These are phyloP conservation scores for Mimachlamys varia DNA, from an alignment of 2,888 invertebrate genomes.

Conservation along the genomic window DNA sequence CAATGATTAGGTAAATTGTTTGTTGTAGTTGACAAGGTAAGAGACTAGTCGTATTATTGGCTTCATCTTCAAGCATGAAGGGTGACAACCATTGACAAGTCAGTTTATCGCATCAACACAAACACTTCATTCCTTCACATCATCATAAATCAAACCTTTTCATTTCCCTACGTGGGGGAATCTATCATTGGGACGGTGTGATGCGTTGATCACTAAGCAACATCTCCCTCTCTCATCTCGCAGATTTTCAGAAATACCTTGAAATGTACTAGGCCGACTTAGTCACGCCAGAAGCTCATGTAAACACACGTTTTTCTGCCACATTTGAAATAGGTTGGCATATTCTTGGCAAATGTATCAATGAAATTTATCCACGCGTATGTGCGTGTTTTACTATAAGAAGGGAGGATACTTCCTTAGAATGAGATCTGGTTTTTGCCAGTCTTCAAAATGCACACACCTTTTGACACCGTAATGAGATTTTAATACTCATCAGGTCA, in stretches of 20 bases:
- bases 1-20: not conserved
- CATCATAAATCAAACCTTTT: not conserved
- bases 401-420: slow-evolving; percentile 19
- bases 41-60: not conserved
- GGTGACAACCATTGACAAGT: not conserved
- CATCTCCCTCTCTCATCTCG: not conserved
- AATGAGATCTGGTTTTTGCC: not conserved
- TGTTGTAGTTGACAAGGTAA: not conserved
- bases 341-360: slow-evolving; percentile 34
- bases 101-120: not conserved
- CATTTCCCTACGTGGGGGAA: slow-evolving; percentile 1
- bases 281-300: slow-evolving; percentile 5
- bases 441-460: not conserved
- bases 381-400: slow-evolving; percentile 21
- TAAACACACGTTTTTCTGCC: slow-evolving; percentile 22
- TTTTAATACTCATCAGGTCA: slow-evolving; percentile 9
- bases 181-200: not conserved
- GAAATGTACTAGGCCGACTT: not conserved
- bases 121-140: not conserved
- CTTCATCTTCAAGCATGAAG: not conserved
- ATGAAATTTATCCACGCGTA: slow-evolving; percentile 31
- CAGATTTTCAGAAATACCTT: not conserved
- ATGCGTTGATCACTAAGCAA: not conserved
- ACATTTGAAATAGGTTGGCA: slow-evolving; percentile 31
- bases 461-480: slow-evolving; percentile 7